These are phyloP conservation scores for Bruchidius siliquastri DNA, from an alignment of 2,888 invertebrate genomes.

Conservation along the genomic window DNA sequence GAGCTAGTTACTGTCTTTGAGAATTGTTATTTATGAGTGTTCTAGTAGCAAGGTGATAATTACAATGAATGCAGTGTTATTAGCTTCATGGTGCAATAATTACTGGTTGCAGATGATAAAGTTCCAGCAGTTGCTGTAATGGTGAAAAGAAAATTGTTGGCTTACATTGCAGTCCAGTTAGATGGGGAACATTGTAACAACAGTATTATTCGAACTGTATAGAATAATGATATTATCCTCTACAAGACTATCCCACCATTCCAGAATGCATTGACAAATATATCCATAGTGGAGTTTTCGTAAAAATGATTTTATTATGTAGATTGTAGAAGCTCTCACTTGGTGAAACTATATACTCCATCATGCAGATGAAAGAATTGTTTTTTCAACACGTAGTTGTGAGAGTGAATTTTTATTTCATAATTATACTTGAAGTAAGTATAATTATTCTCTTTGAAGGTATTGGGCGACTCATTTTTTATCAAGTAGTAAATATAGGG, in stretches of 20 bases:
- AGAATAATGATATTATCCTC: background rate
- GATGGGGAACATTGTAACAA: background rate
- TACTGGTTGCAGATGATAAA: background rate
- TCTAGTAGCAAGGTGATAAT: background rate
- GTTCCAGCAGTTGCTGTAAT: background rate
- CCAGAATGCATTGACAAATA: too few relatives aligned
- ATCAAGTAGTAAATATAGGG: too few relatives aligned
- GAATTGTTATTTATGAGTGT: background rate
- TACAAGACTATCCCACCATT: background rate
- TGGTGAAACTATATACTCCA: too few relatives aligned
- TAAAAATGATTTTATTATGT: too few relatives aligned
- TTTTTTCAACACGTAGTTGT: too few relatives aligned
- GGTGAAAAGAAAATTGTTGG: background rate
- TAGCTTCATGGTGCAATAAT: background rate
- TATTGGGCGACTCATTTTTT: too few relatives aligned
- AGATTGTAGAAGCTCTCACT: too few relatives aligned
- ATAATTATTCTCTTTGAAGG: too few relatives aligned
- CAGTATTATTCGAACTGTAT: background rate
- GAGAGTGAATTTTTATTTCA: too few relatives aligned
- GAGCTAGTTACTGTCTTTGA: background rate
- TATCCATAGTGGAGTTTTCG: too few relatives aligned
- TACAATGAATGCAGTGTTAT: background rate
- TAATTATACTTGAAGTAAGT: too few relatives aligned
- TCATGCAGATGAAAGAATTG: too few relatives aligned
- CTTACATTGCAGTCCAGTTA: background rate